Conservation (phyloP, 2,797 vertebrate genomes). For the Thamnophis elegans region DNA sequence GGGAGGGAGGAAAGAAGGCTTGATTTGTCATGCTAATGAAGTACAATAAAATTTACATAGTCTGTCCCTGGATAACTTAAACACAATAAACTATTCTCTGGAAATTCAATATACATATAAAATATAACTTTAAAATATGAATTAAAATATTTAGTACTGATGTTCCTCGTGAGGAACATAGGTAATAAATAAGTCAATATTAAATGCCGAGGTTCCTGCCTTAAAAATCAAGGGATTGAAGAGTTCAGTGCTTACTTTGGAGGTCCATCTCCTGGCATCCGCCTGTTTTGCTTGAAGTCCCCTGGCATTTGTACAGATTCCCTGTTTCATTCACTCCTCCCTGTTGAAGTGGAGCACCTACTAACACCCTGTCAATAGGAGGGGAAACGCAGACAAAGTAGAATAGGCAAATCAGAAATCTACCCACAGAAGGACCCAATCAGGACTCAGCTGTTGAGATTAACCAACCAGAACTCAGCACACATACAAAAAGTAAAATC, state of each 20-base stretch:
- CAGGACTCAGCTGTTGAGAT: neutral
- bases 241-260: neutral
- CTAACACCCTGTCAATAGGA: conserved; percentile 3
- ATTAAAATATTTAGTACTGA: neutral
- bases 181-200: neutral
- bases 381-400: neutral
- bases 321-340: conserved; percentile 18
- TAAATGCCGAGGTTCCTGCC: neutral
- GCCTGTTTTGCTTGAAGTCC: neutral
- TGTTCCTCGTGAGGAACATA: neutral
- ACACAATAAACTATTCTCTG: neutral
- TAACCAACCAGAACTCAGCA: neutral
- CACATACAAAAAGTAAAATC: neutral
- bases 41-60: neutral
- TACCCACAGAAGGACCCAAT: neutral
- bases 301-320: conserved; percentile 21
- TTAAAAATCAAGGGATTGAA: neutral
- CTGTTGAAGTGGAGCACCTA: conserved; percentile 22
- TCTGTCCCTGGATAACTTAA: neutral
- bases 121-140: neutral
- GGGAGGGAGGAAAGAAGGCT: neutral
- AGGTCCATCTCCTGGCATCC: neutral
- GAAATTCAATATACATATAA: neutral
- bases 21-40: neutral
- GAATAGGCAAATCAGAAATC: neutral